Percentiles rank a stretch among this genome's conserved stretches.
phyloP scores from a whole-genome alignment of 1,140 invertebrate genomes.

The Drosophila subpulchrella region DNA sequence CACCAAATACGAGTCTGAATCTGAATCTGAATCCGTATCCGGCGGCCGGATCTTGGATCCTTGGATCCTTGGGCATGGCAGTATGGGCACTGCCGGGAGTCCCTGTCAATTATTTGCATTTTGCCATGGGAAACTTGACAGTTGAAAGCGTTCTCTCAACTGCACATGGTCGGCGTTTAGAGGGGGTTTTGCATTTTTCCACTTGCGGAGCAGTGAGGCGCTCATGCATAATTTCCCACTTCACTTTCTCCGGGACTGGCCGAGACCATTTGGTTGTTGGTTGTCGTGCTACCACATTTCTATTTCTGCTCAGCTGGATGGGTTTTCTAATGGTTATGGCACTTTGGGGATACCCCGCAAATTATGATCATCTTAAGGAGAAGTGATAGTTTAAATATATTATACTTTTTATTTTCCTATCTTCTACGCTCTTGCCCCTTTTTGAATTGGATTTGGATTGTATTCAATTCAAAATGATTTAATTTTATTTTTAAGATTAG shows the following conservation, averaged over 20 bases:
- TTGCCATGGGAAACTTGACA: conserved; percentile 36
- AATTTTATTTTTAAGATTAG: too few relatives aligned
- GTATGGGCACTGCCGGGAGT: conserved; percentile 16
- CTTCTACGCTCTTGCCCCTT: too few relatives aligned
- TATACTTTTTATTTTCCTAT: too few relatives aligned
- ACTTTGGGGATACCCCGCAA: background rate
- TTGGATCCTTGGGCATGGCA: background rate
- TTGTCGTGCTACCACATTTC: conserved; percentile 1
- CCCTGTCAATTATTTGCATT: conserved; percentile 77
- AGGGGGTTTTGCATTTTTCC: conserved; percentile 15
- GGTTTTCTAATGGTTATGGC: background rate
- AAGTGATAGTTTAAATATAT: too few relatives aligned
- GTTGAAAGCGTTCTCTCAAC: conserved; percentile 54
- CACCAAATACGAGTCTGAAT: conserved; percentile 2
- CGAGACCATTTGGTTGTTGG: conserved; percentile 52
- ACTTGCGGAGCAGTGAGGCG: conserved; percentile 44
- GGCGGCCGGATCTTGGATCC: background rate
- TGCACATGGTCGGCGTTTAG: conserved; percentile 30
- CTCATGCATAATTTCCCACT: conserved; percentile 63
- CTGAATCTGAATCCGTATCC: conserved; percentile 2
- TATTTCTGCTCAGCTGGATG: conserved; percentile 2
- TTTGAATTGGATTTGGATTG: too few relatives aligned
- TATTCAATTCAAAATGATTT: too few relatives aligned
- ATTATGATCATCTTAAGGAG: background rate
- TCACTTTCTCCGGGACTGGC: background rate